Percentiles rank a stretch among this genome's conserved stretches.
Conservation (phyloP, 2,113 vertebrate genomes). For the Ageneiosus marmoratus region DNA sequence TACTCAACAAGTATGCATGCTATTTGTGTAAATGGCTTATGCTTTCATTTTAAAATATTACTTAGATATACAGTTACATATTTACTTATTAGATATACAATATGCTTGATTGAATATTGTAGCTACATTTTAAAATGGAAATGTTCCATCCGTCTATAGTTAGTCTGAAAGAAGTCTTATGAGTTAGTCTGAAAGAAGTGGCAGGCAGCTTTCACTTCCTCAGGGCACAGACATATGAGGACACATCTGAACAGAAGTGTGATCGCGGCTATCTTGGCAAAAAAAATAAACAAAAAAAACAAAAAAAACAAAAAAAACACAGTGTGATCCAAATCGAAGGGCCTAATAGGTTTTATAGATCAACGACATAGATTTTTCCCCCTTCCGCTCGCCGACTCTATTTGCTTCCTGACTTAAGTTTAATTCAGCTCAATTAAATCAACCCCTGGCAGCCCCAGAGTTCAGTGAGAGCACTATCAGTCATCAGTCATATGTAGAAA, state of each 20-base stretch:
- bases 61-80: too few species aligned
- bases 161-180: neutral
- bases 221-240: neutral
- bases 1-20: too few species aligned
- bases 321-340: constrained; percentile 73
- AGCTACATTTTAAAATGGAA: neutral
- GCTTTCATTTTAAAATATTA: too few species aligned
- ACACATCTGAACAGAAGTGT: constrained; percentile 18
- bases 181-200: neutral
- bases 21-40: too few species aligned
- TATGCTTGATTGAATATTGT: too few species aligned
- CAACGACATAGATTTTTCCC: constrained; percentile 70
- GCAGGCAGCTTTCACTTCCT: neutral
- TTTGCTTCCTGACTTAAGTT: constrained; percentile 73
- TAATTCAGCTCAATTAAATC: constrained; percentile 79
- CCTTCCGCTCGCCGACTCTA: constrained; percentile 60
- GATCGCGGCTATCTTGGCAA: constrained; percentile 51
- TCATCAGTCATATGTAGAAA: constrained; percentile 71
- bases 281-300: constrained; percentile 61
- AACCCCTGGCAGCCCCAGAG: constrained; percentile 62
- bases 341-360: constrained; percentile 79
- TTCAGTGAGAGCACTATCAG: constrained; percentile 68
- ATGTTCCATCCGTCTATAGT: neutral
- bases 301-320: constrained; percentile 67
- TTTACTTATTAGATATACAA: too few species aligned